Evolutionary conservation across 2,797 vertebrate species (phyloP).

Genomic region (Anas acuta): DNA sequence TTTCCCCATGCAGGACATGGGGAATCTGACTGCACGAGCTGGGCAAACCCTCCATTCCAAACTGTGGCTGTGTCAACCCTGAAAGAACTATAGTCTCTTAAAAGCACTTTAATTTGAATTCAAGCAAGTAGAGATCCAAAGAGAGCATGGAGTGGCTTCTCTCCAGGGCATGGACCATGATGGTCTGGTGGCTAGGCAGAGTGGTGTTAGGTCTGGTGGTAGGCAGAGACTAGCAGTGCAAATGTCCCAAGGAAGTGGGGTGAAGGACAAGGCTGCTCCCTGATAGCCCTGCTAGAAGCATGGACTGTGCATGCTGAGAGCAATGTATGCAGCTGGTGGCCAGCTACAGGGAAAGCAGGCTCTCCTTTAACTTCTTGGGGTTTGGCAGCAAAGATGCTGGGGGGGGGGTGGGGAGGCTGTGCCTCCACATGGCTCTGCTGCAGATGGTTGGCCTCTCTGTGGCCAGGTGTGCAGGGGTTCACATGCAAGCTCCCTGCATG

Average conservation of each 20-base stretch:
- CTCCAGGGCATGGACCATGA: neutral
- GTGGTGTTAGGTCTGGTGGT: neutral
- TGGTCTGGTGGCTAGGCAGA: neutral
- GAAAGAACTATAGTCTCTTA: neutral
- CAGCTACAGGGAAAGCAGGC: neutral
- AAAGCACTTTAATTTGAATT: neutral
- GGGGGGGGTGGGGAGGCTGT: no score
- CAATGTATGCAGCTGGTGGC: neutral
- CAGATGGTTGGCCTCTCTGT: neutral
- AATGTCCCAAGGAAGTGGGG: neutral
- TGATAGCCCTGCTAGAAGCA: neutral
- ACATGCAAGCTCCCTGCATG: rapidly evolving
- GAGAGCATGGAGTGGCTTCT: neutral
- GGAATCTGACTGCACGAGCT: neutral
- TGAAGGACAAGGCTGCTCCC: neutral
- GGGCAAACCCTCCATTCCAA: neutral
- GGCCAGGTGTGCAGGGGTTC: rapidly evolving
- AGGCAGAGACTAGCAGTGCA: neutral
- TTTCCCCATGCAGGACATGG: neutral
- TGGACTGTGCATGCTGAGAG: neutral
- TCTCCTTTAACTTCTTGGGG: neutral
- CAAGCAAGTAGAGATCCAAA: neutral
- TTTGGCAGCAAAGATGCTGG: neutral
- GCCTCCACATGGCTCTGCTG: neutral
- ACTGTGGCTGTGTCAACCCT: neutral